Base-by-base conservation (phyloP, 2,113 vertebrate species). In the Prunella fulvescens region DNA sequence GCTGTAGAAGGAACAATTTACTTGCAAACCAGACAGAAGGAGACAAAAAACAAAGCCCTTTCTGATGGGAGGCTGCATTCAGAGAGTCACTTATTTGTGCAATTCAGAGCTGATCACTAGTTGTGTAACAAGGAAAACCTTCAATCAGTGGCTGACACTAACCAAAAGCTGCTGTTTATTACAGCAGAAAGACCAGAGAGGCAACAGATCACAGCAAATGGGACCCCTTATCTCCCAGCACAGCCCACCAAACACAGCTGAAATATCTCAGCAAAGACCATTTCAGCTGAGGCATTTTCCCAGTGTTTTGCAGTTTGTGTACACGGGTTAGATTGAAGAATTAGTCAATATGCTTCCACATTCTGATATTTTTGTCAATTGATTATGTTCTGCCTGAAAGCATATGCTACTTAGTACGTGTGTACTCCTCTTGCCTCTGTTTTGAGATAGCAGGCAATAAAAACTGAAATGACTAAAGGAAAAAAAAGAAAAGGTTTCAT, bases 1-100 rank as follows among this genome's bases (percentile, higher is more conserved):
- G n/a, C 80, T 70, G 66, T 2, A 45, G 87, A 73, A 79, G 80
- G 86, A 96, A 96, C 54, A 85, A 77, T 83, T 88, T 93, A 86
- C 85, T 88, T 72, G 53, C 73, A 90, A 81, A 92, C 37, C 69
- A 88, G 51, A 88, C 61, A 81, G 70, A 45, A 86, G 56, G 56
- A 92, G 35, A 81, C 33, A 62, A 92, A 89, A 93, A 95, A 39
- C 31, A 92, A 95, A 90, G 61, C 51, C 44, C 29, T 61, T 86
- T 64, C 64, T 50, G 45, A 64, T 9, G 8, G 35, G 25, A 77
- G 39, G 37, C 62, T 79, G 51, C 60, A 73, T 86, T 78, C 14
- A 14, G 51, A 88, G 51, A 85, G 35, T 71, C 51, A 57, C 37
- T 79, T 77, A 73, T 71, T 92, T 56, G 37, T 35, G 81, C 44